Evolutionary conservation across 2,888 invertebrate species (phyloP), one percentile per base, ranked within the genome.

Genomic region (Cryptus armator): DNA sequence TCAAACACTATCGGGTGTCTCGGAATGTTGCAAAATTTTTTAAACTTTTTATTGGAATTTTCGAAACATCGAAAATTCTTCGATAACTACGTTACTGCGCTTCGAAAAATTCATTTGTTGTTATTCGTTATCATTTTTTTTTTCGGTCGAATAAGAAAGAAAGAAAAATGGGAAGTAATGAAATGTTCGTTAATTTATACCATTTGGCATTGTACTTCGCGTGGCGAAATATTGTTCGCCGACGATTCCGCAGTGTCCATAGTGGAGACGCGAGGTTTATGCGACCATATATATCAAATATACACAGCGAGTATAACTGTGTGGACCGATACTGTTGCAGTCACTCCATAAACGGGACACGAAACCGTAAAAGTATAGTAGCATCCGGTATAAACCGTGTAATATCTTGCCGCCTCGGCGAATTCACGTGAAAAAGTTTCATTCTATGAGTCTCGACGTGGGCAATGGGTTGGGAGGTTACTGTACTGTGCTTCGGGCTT

Each of bases 261-360:
- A 37, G 59, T 14, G 37, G 19, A 59, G 68, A 51, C 10, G 43
- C 48, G 51, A 24, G 19, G 24, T 37, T 32, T 62, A 46, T 10
- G n/a, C 16, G 16, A 44, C 43, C 5, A 7, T 43, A 66, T 64
- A 66, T 44, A 78, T 71, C 29, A 48, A 72, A 12, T 32, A 64
- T 79, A 43, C 24, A n/a, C 64, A 67, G 79, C 46, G 16, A 19
- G 19, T 51, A 44, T 48, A 37, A 64, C 56, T 19, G 43, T 62
- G 48, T 10, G 14, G 24, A 44, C 74, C 53, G 78, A 84, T 83
- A 81, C 79, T 78, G 84, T 68, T 53, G 70, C 70, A 88, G 84
- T 86, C 87, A 87, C 86, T 88, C 86, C 86, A 87, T 88, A 87
- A 88, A 88, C 86, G 87, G 80, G 64, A 85, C 80, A 68, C 77